Conservation (phyloP, 2,888 invertebrate genomes). For the Ptychoptera contaminata region DNA sequence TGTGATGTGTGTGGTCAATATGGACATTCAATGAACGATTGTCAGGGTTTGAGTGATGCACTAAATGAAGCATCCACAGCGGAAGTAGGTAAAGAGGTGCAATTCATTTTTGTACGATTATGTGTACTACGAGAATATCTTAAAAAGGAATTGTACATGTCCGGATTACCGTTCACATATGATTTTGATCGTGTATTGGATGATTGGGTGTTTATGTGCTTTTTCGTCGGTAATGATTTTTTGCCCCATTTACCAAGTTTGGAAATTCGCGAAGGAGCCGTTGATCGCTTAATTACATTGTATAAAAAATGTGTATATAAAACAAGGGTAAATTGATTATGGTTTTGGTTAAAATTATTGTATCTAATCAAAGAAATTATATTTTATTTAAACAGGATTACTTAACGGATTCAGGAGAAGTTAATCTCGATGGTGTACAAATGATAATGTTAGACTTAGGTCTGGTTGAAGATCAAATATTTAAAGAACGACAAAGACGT, state of each 20-base stretch:
- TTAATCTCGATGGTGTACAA: constrained; percentile 85
- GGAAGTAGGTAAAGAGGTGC: constrained; percentile 55
- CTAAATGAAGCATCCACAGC: constrained; percentile 42
- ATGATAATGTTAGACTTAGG: constrained; percentile 90
- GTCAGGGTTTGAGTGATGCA: constrained; percentile 54
- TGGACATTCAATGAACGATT: constrained; percentile 90
- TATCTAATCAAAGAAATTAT: neutral
- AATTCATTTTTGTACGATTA: constrained; percentile 86
- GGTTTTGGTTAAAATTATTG: constrained; percentile 4
- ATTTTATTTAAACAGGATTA: constrained; percentile 50
- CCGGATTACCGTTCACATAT: constrained; percentile 81
- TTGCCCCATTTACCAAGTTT: constrained; percentile 94
- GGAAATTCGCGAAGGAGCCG: constrained; percentile 94
- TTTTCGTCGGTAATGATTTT: constrained; percentile 99
- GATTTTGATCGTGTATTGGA: constrained; percentile 92
- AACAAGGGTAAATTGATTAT: constrained; percentile 53
- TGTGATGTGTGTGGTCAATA: constrained; percentile 89
- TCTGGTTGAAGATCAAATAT: constrained; percentile 91
- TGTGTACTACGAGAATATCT: constrained; percentile 88
- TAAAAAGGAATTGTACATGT: constrained; percentile 76
- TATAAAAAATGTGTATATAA: constrained; percentile 91
- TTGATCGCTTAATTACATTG: constrained; percentile 79
- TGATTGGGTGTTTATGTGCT: constrained; percentile 99
- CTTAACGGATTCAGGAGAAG: constrained; percentile 87
- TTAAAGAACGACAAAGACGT: constrained; percentile 75